Conservation (phyloP, 2,113 vertebrate genomes). For the Bufo gargarizans region DNA sequence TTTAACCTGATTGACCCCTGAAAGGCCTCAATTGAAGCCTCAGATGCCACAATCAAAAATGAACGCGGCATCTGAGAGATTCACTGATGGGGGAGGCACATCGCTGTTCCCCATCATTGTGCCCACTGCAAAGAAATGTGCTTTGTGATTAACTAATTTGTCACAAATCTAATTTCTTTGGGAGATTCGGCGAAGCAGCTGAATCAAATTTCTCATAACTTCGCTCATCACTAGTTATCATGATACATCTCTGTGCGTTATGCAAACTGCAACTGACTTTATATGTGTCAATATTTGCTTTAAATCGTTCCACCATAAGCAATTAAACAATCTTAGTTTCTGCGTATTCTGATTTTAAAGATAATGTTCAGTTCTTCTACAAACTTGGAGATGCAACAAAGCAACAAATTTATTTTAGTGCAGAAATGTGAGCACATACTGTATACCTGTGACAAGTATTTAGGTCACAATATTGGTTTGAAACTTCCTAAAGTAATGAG, state of each 20-base stretch:
- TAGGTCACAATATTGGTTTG: not conserved
- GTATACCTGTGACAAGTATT: not conserved
- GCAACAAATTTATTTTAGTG: not conserved
- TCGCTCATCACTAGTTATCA: not conserved
- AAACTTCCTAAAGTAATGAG: not conserved
- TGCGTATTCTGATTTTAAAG: not conserved
- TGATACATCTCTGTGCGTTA: not conserved
- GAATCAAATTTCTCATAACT: too few species aligned
- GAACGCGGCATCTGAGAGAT: too few species aligned
- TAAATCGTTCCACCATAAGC: not conserved
- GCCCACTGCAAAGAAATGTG: too few species aligned
- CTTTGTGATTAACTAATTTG: too few species aligned
- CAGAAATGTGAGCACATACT: not conserved
- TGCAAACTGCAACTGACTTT: not conserved
- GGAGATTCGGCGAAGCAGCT: too few species aligned
- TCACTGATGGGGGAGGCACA: too few species aligned
- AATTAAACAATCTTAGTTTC: not conserved
- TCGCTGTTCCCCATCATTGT: too few species aligned
- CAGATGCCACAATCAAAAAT: too few species aligned
- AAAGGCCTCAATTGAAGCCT: too few species aligned
- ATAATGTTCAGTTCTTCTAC: not conserved
- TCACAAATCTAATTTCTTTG: too few species aligned
- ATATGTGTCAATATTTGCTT: slow-evolving; percentile 27
- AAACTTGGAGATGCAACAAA: not conserved
- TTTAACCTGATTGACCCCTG: too few species aligned